These are phyloP conservation scores for Morone chrysops DNA, from an alignment of 2,113 vertebrate genomes.

Conservation along the genomic window DNA sequence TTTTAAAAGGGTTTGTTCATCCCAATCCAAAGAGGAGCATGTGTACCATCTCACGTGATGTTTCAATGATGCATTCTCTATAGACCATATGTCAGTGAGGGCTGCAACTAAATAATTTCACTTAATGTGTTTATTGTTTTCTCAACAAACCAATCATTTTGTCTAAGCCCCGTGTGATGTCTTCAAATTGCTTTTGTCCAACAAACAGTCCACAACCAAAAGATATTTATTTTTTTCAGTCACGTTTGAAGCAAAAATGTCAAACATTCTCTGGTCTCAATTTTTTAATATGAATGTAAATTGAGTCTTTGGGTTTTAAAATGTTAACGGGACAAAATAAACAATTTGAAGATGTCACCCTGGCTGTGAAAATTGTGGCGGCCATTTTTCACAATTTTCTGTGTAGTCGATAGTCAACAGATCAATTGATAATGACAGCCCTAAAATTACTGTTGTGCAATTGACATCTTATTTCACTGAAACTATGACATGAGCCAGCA, in stretches of 20 bases:
- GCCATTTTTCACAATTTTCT: neutral
- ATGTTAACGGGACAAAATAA: neutral
- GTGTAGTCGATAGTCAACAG: neutral
- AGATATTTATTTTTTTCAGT: neutral
- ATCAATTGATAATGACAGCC: neutral
- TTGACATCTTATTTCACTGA: neutral
- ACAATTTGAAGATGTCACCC: neutral
- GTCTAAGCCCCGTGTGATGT: neutral
- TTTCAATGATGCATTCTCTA: neutral
- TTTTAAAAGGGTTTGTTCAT: neutral
- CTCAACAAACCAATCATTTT: neutral
- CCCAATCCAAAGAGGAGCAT: neutral
- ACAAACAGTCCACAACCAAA: neutral
- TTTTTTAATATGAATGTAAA: neutral
- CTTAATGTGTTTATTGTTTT: neutral
- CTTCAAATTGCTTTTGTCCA: neutral
- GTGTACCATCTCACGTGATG: neutral
- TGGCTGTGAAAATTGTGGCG: neutral
- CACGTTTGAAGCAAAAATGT: neutral
- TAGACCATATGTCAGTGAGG: neutral
- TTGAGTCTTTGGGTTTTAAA: neutral
- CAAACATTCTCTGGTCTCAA: neutral
- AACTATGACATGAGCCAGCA: conserved; percentile 9
- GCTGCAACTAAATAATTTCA: neutral
- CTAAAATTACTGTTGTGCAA: neutral